Evolutionary conservation across 2,797 vertebrate genomes (phyloP).

Genomic region (Myoxocephalus aenaeus): DNA sequence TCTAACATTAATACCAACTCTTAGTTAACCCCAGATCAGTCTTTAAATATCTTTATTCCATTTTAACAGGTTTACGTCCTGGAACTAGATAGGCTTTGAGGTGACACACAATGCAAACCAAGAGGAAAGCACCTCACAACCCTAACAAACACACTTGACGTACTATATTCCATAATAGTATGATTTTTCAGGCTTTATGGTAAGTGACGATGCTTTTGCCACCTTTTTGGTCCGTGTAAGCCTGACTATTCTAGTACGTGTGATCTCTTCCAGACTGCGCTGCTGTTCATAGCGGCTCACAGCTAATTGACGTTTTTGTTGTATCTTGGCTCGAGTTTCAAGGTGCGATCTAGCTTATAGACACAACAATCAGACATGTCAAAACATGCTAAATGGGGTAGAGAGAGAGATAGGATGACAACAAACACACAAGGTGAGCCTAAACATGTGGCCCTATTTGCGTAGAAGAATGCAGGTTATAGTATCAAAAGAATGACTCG

Average conservation of each 20-base stretch:
- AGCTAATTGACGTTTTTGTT: constrained; percentile 59
- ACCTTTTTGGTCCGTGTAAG: neutral
- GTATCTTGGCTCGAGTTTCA: constrained; percentile 24
- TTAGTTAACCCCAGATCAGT: neutral
- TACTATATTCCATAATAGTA: neutral
- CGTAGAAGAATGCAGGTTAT: constrained; percentile 12
- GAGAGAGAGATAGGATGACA: neutral
- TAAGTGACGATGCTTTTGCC: constrained; percentile 4
- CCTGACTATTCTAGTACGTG: neutral
- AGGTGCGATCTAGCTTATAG: constrained; percentile 42
- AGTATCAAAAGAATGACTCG: constrained; percentile 11
- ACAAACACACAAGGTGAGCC: neutral
- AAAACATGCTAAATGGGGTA: constrained; percentile 45
- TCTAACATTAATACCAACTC: neutral
- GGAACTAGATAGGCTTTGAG: neutral
- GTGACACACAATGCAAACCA: neutral
- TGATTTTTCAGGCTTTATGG: no score
- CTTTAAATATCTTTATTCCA: neutral
- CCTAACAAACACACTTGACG: neutral
- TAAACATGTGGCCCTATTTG: constrained; percentile 9
- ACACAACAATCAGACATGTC: constrained; percentile 49
- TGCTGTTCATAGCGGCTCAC: constrained; percentile 29
- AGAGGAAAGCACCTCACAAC: constrained; percentile 7
- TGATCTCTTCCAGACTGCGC: constrained; percentile 23
- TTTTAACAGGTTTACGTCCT: neutral